These are phyloP conservation scores for Anoura caudifer DNA, from an alignment of 2,113 vertebrate genomes.

Conservation along the genomic window DNA sequence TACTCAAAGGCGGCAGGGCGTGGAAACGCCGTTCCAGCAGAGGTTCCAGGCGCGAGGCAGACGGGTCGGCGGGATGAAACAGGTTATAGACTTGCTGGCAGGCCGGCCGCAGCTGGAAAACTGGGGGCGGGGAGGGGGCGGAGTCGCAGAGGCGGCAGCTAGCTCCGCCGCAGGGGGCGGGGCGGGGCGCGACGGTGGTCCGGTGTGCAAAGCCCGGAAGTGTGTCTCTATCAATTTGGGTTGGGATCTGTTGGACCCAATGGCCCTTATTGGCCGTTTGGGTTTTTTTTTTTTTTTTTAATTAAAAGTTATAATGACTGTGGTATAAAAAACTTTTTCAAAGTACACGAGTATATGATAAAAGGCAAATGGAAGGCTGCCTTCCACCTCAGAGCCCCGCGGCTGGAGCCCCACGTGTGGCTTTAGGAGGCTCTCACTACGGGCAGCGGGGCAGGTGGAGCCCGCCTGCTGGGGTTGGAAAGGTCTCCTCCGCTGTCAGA, in stretches of 20 bases:
- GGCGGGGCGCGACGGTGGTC: not conserved
- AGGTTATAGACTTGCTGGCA: constrained; percentile 99
- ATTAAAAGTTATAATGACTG: not conserved
- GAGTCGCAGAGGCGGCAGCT: not conserved
- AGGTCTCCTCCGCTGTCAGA: not conserved
- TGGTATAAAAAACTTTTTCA: not conserved
- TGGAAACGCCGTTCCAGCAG: constrained; percentile 95
- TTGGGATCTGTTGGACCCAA: not conserved
- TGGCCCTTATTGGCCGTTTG: not conserved
- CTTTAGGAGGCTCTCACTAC: not conserved
- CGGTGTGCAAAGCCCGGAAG: not conserved
- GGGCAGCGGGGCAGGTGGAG: no score
- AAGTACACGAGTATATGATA: not conserved
- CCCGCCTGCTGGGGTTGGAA: not conserved
- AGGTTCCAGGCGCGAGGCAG: constrained; percentile 95
- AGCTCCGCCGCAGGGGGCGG: not conserved
- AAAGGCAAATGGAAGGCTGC: not conserved
- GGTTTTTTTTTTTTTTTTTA: not conserved
- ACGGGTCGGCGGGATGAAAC: constrained; percentile 97
- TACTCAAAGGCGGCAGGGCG: constrained; percentile 90
- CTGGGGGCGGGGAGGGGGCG: constrained; percentile 35
- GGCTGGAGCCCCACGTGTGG: not conserved
- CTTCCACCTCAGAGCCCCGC: not conserved
- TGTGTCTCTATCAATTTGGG: not conserved
- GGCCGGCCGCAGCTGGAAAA: constrained; percentile 91